phyloP scores from a whole-genome alignment of 2,113 vertebrate genomes.

The Eubucco bourcierii region DNA sequence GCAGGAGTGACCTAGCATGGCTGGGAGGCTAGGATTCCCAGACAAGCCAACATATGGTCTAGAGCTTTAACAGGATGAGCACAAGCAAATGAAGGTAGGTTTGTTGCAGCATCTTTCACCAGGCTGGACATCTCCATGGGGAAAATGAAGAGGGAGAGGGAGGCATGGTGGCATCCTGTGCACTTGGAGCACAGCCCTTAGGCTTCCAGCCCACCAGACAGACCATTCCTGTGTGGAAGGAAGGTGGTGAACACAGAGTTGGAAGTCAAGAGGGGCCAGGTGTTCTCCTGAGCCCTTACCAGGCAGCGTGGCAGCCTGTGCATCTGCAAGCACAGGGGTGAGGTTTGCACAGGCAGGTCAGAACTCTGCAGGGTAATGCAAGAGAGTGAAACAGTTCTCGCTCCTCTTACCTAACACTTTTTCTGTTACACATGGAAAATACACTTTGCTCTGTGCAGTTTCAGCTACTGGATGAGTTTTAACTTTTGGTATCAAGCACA shows the following conservation, averaged over 20 bases:
- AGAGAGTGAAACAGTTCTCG: background rate
- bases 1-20: rapidly evolving
- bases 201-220: background rate
- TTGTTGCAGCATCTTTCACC: background rate
- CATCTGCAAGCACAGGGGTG: rapidly evolving
- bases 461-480: background rate
- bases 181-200: rapidly evolving
- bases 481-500: background rate
- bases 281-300: background rate
- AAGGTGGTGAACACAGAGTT: background rate
- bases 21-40: background rate
- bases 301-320: rapidly evolving
- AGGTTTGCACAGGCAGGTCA: background rate
- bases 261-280: background rate
- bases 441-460: background rate
- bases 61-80: background rate
- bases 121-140: background rate
- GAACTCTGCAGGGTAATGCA: background rate
- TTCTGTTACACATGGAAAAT: background rate
- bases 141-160: background rate
- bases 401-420: background rate
- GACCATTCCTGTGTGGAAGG: rapidly evolving
- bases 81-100: background rate
- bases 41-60: background rate
- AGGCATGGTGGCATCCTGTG: rapidly evolving